Evolutionary conservation across 1,140 invertebrate species (phyloP).

Genomic region (Kradibia gibbosae): DNA sequence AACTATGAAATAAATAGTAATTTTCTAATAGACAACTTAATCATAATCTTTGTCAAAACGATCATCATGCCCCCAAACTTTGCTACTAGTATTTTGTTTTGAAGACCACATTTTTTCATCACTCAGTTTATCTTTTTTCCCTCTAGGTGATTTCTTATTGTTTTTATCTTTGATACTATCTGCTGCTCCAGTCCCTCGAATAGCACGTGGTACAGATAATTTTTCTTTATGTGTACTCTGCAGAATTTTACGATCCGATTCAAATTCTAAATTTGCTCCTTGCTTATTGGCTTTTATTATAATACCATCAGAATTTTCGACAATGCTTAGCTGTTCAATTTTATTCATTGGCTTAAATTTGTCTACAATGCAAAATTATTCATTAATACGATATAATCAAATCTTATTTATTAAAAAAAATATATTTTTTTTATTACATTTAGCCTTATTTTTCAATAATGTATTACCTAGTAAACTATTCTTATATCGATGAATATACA

Average conservation of each 20-base stretch:
- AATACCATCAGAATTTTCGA: slow-evolving; percentile 29
- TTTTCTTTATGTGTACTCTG: slow-evolving; percentile 33
- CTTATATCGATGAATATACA: slow-evolving; percentile 27
- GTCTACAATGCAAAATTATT: slow-evolving; percentile 39
- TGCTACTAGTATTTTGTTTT: slow-evolving; percentile 50
- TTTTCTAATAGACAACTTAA: slow-evolving; percentile 13
- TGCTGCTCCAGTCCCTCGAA: slow-evolving; percentile 52
- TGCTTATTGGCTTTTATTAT: slow-evolving; percentile 36
- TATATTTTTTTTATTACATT: slow-evolving; percentile 33
- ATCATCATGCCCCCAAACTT: slow-evolving; percentile 53
- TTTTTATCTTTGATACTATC: slow-evolving; percentile 47
- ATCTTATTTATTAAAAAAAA: slow-evolving; percentile 4
- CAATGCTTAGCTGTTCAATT: neutral
- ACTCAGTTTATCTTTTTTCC: slow-evolving; percentile 51
- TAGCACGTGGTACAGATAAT: slow-evolving; percentile 51
- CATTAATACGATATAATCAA: neutral
- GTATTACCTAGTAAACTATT: slow-evolving; percentile 4
- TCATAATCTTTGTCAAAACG: slow-evolving; percentile 55
- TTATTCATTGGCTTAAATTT: slow-evolving; percentile 21
- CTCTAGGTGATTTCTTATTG: slow-evolving; percentile 42
- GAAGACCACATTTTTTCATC: slow-evolving; percentile 52
- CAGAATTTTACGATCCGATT: slow-evolving; percentile 12
- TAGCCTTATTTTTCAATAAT: slow-evolving; percentile 35
- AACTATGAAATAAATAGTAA: neutral
- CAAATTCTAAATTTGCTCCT: slow-evolving; percentile 16